These are phyloP conservation scores for Rattus rattus DNA, from an alignment of 2,113 vertebrate species.

Conservation along the genomic window DNA sequence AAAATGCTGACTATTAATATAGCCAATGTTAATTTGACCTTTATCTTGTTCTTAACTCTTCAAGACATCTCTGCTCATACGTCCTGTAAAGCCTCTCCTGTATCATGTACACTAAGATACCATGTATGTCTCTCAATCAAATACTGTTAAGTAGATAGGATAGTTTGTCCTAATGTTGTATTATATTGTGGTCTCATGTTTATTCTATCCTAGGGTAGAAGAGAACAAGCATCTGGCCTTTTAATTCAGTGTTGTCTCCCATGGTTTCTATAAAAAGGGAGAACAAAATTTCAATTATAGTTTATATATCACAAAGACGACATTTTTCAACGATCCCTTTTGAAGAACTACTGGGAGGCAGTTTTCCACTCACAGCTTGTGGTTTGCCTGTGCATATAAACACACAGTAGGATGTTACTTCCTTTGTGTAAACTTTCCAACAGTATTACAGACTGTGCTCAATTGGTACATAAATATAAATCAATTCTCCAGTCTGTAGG, in stretches of 20 bases:
- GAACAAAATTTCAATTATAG: neutral
- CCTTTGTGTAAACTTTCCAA: neutral
- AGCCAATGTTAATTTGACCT: neutral
- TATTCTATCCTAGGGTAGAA: neutral
- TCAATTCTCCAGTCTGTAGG: neutral
- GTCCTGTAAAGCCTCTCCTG: neutral
- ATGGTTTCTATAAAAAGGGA: neutral
- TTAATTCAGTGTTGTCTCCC: conserved; percentile 4
- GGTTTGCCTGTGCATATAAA: neutral
- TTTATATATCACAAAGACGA: neutral
- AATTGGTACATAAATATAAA: conserved; percentile 14
- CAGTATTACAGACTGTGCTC: neutral
- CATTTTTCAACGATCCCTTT: neutral
- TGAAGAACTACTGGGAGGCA: neutral
- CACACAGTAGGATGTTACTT: neutral
- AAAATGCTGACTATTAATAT: neutral
- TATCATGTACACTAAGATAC: neutral
- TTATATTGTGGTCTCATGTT: conserved; percentile 17
- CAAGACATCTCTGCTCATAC: neutral
- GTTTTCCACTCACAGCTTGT: conserved; percentile 3
- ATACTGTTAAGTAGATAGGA: neutral
- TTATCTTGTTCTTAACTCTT: neutral
- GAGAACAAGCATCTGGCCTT: neutral
- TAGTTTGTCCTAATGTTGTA: neutral
- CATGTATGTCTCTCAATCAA: neutral